Evolutionary conservation across 2,888 invertebrate genomes (phyloP), one percentile per base, ranked within the genome.

Genomic region (Chloromyia formosa): DNA sequence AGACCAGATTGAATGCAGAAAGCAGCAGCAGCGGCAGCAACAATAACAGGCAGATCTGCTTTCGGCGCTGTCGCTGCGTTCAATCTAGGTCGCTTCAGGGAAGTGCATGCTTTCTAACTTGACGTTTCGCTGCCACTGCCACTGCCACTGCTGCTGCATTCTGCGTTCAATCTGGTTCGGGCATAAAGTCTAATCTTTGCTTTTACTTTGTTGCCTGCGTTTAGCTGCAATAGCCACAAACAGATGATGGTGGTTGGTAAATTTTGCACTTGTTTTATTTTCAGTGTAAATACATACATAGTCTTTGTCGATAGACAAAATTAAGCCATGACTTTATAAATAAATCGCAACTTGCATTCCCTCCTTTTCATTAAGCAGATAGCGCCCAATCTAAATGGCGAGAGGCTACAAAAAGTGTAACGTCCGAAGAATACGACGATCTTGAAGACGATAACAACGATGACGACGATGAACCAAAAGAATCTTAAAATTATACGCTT

Each of bases 391-490:
- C 49, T 10, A 40, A 40, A 40, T 5, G 18, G 5, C 71, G 71
- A 40, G n/a, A 40, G 10, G 71, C 40, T 10, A 58, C 23, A 12
- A 71, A 71, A 71, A 71, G 71, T 42, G 42, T 71, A 23, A 71
- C 71, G 40, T 71, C 71, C 14, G 71, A 71, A 35, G 71, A 69
- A 5, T 53, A 71, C 7, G 71, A 71, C 10, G 71, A 71, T 9
- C 49, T 58, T 20, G 71, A 71, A 40, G 56, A 71, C 18, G 58
- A 71, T 12, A 54, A 53, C 16, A 23, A 54, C n/a, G 68, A 69
- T 9, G 58, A 69, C 27, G 54, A 68, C n/a, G 68, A 69, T 7
- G 27, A 35, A 35, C 27, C 27, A 35, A 35, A 35, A 35, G 27
- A 35, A 35, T 69, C 53, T 69, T 69, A 69, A 54, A 49, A 3